Evolutionary conservation across 2,797 vertebrate genomes (phyloP).

Genomic region (Tangara arthus): DNA sequence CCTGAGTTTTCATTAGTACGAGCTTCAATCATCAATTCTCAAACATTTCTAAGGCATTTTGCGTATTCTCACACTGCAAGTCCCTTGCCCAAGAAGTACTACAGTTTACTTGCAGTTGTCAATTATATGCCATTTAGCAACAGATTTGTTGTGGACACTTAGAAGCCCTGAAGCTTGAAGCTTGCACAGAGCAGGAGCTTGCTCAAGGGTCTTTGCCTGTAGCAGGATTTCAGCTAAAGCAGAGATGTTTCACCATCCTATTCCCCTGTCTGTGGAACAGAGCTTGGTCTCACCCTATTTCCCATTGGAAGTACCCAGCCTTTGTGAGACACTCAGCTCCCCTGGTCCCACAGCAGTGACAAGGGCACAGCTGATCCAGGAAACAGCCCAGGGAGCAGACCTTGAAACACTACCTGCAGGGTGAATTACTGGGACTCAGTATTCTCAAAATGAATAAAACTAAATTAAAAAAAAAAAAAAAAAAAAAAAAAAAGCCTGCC

Average conservation of each 20-base stretch:
- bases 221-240: neutral
- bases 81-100: neutral
- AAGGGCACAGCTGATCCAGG: neutral
- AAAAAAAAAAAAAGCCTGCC: neutral
- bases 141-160: neutral
- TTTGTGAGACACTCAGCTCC: neutral
- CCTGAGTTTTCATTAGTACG: neutral
- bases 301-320: neutral
- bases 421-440: neutral
- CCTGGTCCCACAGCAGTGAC: fast-evolving
- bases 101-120: neutral
- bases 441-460: neutral
- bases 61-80: neutral
- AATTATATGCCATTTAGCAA: neutral
- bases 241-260: neutral
- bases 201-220: neutral
- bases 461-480: too few relatives aligned
- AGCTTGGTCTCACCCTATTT: neutral
- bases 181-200: neutral
- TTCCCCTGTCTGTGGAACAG: neutral
- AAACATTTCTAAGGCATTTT: neutral
- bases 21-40: neutral
- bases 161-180: neutral
- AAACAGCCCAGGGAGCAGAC: neutral
- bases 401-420: neutral